A percentile compares a stretch with the other conserved stretches of the same genome.
phyloP scores from a whole-genome alignment of 2,888 invertebrate species.

The Pachydiplax longipennis region DNA sequence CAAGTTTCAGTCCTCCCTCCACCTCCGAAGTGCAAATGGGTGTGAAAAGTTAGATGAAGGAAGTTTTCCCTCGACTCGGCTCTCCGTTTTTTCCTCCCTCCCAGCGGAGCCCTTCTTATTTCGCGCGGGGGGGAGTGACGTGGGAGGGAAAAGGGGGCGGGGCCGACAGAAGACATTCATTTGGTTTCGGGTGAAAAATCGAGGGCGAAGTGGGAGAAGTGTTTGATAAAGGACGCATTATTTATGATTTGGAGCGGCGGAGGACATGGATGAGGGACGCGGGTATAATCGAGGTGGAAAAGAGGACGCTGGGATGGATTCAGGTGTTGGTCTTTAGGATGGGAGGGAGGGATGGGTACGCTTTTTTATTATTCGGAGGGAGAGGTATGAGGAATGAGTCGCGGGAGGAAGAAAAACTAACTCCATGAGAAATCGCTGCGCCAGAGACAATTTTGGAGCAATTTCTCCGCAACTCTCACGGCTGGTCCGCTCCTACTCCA shows the following conservation, averaged over 20 bases:
- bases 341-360: neutral
- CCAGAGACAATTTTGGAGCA: constrained; percentile 17
- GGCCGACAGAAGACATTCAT: constrained; percentile 33
- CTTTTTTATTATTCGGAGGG: no score
- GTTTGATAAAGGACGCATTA: constrained; percentile 43
- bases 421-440: constrained; percentile 7
- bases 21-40: constrained; percentile 43
- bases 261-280: constrained; percentile 19
- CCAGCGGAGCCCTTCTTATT: constrained; percentile 27
- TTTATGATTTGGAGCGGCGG: constrained; percentile 30
- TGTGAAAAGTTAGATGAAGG: constrained; percentile 44
- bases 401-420: neutral
- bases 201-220: neutral
- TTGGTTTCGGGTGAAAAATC: constrained; percentile 43
- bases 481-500: neutral
- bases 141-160: constrained; percentile 27
- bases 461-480: neutral
- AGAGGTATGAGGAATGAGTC: neutral
- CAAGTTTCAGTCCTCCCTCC: neutral
- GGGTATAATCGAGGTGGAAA: neutral
- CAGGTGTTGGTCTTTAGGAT: neutral
- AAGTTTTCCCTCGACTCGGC: constrained; percentile 24
- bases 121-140: neutral
- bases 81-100: neutral
- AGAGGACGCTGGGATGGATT: neutral